A percentile compares a stretch with the other conserved stretches of the same genome.
These are phyloP conservation scores for Lithobates pipiens DNA, from an alignment of 2,797 vertebrate genomes.

Conservation along the genomic window DNA sequence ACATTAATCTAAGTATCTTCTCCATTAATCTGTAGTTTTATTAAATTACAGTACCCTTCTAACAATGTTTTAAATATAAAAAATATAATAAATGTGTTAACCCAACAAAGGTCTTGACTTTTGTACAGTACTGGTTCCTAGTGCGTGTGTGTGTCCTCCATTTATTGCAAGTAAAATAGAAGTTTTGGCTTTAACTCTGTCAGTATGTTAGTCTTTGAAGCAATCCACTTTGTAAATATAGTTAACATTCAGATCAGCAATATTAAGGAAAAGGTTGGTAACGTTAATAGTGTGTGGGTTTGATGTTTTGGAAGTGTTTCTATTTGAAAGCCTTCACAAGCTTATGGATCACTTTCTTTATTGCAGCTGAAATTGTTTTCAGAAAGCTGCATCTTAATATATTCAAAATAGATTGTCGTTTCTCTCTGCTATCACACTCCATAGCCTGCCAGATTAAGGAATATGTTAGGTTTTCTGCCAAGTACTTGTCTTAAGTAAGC, in stretches of 20 bases:
- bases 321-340: slow-evolving; percentile 25
- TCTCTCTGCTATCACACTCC: slow-evolving; percentile 30
- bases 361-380: slow-evolving; percentile 46
- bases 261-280: slow-evolving; percentile 27
- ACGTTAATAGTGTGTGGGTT: slow-evolving; percentile 13
- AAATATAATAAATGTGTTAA: no score
- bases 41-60: no score
- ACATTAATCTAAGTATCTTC: no score
- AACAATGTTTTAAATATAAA: no score
- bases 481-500: slow-evolving; percentile 23
- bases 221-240: not conserved
- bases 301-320: slow-evolving; percentile 2
- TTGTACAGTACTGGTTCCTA: no score
- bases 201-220: not conserved
- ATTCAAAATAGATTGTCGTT: slow-evolving; percentile 31
- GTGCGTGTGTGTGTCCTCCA: no score
- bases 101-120: no score
- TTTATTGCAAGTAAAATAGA: no score
- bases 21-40: no score
- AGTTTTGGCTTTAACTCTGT: not conserved
- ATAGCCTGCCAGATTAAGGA: slow-evolving; percentile 21
- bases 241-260: slow-evolving; percentile 29
- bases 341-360: slow-evolving; percentile 48
- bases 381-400: slow-evolving; percentile 39
- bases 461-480: slow-evolving; percentile 11